phyloP scores from a whole-genome alignment of 2,888 invertebrate genomes.

The Sarcophaga rosellei region DNA sequence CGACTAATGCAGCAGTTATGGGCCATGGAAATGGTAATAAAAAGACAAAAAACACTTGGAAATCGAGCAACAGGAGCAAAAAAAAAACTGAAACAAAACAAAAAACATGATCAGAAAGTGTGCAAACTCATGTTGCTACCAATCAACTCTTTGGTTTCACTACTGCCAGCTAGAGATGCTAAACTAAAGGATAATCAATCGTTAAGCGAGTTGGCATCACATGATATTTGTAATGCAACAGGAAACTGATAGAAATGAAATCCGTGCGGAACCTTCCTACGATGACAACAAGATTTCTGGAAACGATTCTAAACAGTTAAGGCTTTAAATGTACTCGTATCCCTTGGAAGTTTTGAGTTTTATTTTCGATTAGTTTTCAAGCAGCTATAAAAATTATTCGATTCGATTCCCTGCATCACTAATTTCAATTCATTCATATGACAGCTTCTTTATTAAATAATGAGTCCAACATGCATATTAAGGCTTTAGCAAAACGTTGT shows the following conservation, averaged over 20 bases:
- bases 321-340: background rate
- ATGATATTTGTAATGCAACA: background rate
- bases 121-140: slow-evolving; percentile 68
- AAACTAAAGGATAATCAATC: slow-evolving; percentile 30
- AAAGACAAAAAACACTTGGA: slow-evolving; percentile 32
- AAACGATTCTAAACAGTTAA: too few relatives aligned
- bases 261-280: too few relatives aligned
- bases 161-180: slow-evolving; percentile 38
- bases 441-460: background rate
- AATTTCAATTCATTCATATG: background rate
- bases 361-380: background rate
- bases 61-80: slow-evolving; percentile 12
- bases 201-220: background rate
- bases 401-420: background rate
- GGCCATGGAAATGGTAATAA: slow-evolving; percentile 9
- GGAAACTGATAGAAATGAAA: too few relatives aligned
- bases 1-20: background rate
- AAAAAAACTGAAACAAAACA: slow-evolving; percentile 4
- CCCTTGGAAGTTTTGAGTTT: background rate
- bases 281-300: too few relatives aligned
- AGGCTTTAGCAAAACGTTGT: slow-evolving; percentile 39
- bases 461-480: slow-evolving; percentile 44
- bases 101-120: slow-evolving; percentile 48
- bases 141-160: slow-evolving; percentile 50
- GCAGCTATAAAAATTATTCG: too few relatives aligned